Evolutionary conservation across 2,888 invertebrate species (phyloP).

Genomic region (Catonia carolina): DNA sequence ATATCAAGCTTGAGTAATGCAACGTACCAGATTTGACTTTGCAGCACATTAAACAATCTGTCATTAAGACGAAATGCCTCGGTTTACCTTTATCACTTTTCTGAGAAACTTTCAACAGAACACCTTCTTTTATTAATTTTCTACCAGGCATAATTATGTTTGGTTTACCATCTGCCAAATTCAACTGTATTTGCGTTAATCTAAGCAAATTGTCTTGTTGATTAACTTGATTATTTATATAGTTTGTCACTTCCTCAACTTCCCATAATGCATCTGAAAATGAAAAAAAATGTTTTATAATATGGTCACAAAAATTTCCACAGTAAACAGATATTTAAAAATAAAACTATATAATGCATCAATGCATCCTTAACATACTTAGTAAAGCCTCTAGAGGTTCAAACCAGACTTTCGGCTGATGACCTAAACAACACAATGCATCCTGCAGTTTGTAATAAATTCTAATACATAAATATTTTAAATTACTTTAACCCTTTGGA

Average conservation of each 20-base stretch:
- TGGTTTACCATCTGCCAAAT: conserved; percentile 53
- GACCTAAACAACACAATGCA: no score
- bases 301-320: background rate
- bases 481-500: no score
- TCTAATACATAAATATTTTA: no score
- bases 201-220: conserved; percentile 66
- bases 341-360: no score
- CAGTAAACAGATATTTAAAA: no score
- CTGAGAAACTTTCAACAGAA: conserved; percentile 50
- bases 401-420: no score
- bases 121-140: conserved; percentile 61
- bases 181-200: conserved; percentile 59
- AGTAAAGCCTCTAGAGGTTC: no score
- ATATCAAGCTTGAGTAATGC: conserved; percentile 59
- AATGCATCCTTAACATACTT: no score
- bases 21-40: conserved; percentile 57
- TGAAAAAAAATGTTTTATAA: background rate
- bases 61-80: conserved; percentile 62
- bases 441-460: no score
- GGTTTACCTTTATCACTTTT: conserved; percentile 41
- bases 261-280: conserved; percentile 56
- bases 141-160: conserved; percentile 61
- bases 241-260: conserved; percentile 59
- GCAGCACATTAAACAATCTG: conserved; percentile 66
- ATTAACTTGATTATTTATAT: conserved; percentile 64